phyloP scores from a whole-genome alignment of 2,113 vertebrate genomes.

The Gallinago media region DNA sequence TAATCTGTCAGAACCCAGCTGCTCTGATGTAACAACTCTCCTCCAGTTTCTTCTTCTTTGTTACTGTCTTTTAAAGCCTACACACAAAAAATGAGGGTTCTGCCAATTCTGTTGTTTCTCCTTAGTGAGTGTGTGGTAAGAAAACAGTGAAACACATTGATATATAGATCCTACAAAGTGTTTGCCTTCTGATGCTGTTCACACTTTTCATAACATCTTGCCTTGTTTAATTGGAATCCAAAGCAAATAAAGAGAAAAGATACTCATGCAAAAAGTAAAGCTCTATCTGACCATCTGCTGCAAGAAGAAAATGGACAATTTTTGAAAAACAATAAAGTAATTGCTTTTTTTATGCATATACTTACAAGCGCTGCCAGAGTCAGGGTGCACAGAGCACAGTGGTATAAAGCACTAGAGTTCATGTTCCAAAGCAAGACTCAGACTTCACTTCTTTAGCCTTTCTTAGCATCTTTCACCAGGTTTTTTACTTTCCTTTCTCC shows the following conservation, averaged over 20 bases:
- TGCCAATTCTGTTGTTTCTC: neutral
- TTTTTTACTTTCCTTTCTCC: neutral
- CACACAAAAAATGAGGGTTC: neutral
- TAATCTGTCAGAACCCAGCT: neutral
- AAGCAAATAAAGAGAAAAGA: neutral
- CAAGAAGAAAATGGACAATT: neutral
- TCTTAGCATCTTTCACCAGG: neutral
- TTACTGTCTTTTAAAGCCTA: neutral
- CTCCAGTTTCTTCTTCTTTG: neutral
- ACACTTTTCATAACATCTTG: neutral
- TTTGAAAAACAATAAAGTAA: neutral
- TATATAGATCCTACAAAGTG: neutral
- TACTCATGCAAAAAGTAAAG: neutral
- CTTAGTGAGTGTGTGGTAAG: neutral
- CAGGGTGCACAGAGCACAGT: neutral
- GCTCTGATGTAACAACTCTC: neutral
- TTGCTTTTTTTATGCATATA: neutral
- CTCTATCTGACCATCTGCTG: neutral
- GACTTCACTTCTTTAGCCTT: neutral
- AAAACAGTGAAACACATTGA: neutral
- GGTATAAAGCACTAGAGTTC: neutral
- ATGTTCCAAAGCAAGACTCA: neutral
- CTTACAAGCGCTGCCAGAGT: constrained; percentile 56
- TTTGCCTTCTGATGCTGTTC: neutral
- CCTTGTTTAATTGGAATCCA: neutral